Percentiles rank a stretch among this genome's conserved stretches.
Evolutionary conservation across 2,797 vertebrate species (phyloP).

Genomic region (Heteromormyrus szaboi): DNA sequence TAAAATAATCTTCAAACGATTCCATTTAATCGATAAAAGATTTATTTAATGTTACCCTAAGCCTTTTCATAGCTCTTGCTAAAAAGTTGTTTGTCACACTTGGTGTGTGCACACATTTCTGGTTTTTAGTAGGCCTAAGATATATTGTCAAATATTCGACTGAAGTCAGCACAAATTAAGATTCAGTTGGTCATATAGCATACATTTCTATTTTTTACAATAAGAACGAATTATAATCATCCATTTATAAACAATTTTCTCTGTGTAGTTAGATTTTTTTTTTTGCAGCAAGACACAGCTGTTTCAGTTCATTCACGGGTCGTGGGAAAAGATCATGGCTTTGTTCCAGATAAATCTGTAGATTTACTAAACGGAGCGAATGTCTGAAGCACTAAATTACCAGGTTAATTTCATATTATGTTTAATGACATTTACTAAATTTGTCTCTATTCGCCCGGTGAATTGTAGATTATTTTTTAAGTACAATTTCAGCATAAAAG

Average conservation of each 20-base stretch:
- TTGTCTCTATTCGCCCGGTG: neutral
- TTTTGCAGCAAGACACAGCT: neutral
- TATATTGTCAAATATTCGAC: neutral
- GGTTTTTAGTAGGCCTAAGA: neutral
- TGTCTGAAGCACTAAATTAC: neutral
- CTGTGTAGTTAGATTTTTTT: neutral
- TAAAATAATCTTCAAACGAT: neutral
- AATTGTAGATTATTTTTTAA: neutral
- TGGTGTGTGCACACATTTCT: neutral
- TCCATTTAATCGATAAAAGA: neutral
- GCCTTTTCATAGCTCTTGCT: neutral
- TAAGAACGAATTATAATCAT: neutral
- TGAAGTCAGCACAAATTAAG: neutral
- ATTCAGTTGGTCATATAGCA: neutral
- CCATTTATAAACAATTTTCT: neutral
- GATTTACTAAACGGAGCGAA: neutral
- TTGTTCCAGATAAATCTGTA: neutral
- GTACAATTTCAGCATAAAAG: neutral
- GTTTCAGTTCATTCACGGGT: neutral
- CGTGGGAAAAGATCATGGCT: slow-evolving; percentile 4
- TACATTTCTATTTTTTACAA: neutral
- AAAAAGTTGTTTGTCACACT: neutral
- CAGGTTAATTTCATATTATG: neutral
- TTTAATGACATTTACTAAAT: neutral
- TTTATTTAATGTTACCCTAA: neutral